A percentile compares a stretch with the other conserved stretches of the same genome.
phyloP scores from a whole-genome alignment of 64 coral and sea anemone genomes.

The Porites australiensis region DNA sequence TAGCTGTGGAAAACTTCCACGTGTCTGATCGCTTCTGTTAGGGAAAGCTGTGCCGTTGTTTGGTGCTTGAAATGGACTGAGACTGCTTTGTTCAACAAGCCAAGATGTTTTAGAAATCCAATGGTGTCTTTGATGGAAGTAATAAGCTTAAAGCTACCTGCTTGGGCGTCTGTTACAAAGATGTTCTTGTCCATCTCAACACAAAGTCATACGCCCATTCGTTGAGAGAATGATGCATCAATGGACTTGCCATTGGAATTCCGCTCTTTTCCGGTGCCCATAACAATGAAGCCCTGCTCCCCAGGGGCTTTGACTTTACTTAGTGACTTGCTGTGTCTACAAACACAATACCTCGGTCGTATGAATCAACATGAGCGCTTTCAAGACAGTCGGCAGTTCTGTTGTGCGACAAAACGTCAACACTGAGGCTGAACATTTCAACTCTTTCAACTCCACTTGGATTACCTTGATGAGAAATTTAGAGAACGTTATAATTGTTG shows the following conservation, averaged over 20 bases:
- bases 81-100: slow-evolving; percentile 51
- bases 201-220: slow-evolving; percentile 52
- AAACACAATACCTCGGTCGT: slow-evolving; percentile 31
- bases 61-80: slow-evolving; percentile 63
- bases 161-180: slow-evolving; percentile 10
- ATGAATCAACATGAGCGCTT: slow-evolving; percentile 9
- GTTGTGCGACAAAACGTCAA: slow-evolving; percentile 8
- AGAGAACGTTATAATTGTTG: too few species aligned
- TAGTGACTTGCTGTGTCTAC: slow-evolving; percentile 38
- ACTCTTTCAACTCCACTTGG: slow-evolving; percentile 30
- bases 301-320: slow-evolving; percentile 55
- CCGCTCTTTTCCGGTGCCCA: slow-evolving; percentile 29
- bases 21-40: slow-evolving; percentile 28
- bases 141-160: slow-evolving; percentile 43
- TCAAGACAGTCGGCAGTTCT: slow-evolving; percentile 17
- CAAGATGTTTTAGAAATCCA: slow-evolving; percentile 63
- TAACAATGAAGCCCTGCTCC: slow-evolving; percentile 21
- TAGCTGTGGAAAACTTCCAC: slow-evolving; percentile 41
- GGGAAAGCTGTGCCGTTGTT: background rate
- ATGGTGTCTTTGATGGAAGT: slow-evolving; percentile 52
- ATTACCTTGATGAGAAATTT: slow-evolving; percentile 25
- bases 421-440: slow-evolving; percentile 18
- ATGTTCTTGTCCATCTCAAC: slow-evolving; percentile 53
- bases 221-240: slow-evolving; percentile 46
- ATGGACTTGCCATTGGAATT: slow-evolving; percentile 29